Conservation (phyloP, 2,797 vertebrate genomes). For the Ciconia nigra region DNA sequence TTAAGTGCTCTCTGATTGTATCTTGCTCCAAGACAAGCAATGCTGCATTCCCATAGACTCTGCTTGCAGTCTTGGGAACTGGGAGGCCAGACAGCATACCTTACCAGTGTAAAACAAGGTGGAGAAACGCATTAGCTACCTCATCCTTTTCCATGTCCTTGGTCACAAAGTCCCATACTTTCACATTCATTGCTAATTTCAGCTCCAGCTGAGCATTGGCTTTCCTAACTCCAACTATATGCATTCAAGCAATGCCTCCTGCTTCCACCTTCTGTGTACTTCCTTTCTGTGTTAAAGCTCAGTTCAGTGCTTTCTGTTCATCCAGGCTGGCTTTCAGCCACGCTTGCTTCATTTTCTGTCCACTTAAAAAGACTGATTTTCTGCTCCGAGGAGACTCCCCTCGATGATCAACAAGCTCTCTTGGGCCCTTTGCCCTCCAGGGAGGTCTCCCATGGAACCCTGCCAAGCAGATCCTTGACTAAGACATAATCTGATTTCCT, state of each 20-base stretch:
- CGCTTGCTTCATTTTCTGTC: neutral
- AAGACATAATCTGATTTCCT: neutral
- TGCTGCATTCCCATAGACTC: neutral
- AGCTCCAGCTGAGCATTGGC: neutral
- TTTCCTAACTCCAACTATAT: neutral
- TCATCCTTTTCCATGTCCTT: neutral
- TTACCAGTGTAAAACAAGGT: neutral
- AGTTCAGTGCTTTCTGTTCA: neutral
- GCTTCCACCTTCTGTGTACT: neutral
- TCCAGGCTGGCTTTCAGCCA: neutral
- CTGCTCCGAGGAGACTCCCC: neutral
- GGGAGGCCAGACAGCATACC: neutral
- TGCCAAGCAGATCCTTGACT: neutral
- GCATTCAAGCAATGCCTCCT: neutral
- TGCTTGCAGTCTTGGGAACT: neutral
- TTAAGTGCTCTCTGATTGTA: neutral
- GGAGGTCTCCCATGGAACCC: neutral
- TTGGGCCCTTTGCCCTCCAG: neutral
- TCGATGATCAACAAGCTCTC: neutral
- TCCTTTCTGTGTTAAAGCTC: neutral
- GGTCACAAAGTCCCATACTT: neutral
- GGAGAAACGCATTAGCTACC: neutral
- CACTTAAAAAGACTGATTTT: neutral
- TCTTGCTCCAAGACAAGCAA: neutral
- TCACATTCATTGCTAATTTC: neutral